Evolutionary conservation across 2,888 invertebrate species (phyloP), one percentile per base, ranked within the genome.

Genomic region (Neocrepidodera transversa): DNA sequence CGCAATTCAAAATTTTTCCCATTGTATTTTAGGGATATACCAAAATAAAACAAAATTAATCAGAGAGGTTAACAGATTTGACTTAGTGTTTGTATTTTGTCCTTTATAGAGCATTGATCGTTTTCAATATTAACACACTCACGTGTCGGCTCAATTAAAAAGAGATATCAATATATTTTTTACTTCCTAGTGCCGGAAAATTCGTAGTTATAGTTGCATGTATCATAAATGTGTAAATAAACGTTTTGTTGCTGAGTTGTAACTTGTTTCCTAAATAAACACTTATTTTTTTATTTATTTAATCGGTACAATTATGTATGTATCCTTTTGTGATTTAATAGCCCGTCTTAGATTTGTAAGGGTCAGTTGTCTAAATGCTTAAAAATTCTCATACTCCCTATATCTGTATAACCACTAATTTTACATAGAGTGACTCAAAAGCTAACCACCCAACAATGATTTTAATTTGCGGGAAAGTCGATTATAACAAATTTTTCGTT

Each of bases 91-190:
- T 36, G 40, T 42, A 38, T 54, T 40, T 42, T 35, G 18, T 26
- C 18, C 49, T 50, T 55, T 43, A 32, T 30, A 38, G 42, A 42
- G 45, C 38, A 35, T 54, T 47, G 54, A 42, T 36, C 53, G 58
- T n/a, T 58, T 63, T 63, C 51, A 28, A 35, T 58, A 53, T 51
- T 30, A 47, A 23, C 32, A 63, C 58, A 43, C 60, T 60, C 40
- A 43, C 45, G 61, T 23, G 57, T 49, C 23, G 51, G 62, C 59
- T 59, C 61, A 58, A 63, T 53, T 52, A 53, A 58, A 28, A 59
- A 60, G 36, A 47, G 54, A 61, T 58, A 61, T 58, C 47, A 42
- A 50, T 63, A 64, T 59, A 64, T 61, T 64, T 63, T 64, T 61
- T 62, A 62, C 61, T n/a, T 50, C 50, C 14, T 56, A 54, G 60